phyloP scores from a whole-genome alignment of 2,113 vertebrate genomes.

The Epinephelus moara region DNA sequence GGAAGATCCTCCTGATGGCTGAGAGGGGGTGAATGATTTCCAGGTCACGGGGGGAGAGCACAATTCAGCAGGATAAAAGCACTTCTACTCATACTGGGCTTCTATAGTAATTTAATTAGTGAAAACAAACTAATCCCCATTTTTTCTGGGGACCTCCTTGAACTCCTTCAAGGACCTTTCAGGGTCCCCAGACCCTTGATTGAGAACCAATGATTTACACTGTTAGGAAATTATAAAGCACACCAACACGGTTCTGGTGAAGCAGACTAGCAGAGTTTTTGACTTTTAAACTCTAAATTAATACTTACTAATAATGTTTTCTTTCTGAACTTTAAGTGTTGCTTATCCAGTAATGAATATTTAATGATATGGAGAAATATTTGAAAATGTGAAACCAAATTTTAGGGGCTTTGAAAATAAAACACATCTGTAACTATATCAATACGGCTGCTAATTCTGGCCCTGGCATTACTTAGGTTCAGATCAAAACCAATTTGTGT shows the following conservation, averaged over 20 bases:
- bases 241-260: neutral
- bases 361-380: neutral
- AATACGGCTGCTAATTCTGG: neutral
- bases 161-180: too few relatives aligned
- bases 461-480: neutral
- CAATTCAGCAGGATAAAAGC: too few relatives aligned
- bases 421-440: neutral
- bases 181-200: too few relatives aligned
- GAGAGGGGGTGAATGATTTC: too few relatives aligned
- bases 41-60: too few relatives aligned
- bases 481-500: neutral
- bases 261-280: neutral
- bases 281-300: neutral
- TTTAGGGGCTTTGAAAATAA: neutral
- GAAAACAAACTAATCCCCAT: too few relatives aligned
- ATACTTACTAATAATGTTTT: neutral
- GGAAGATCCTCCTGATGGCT: too few relatives aligned
- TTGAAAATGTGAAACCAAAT: neutral
- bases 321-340: neutral
- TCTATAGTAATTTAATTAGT: too few relatives aligned
- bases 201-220: too few relatives aligned
- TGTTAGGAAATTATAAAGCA: too few relatives aligned
- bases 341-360: neutral
- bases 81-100: too few relatives aligned
- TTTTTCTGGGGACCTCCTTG: too few relatives aligned